phyloP scores from a whole-genome alignment of 2,888 invertebrate genomes.

The Callyntrura sp. region DNA sequence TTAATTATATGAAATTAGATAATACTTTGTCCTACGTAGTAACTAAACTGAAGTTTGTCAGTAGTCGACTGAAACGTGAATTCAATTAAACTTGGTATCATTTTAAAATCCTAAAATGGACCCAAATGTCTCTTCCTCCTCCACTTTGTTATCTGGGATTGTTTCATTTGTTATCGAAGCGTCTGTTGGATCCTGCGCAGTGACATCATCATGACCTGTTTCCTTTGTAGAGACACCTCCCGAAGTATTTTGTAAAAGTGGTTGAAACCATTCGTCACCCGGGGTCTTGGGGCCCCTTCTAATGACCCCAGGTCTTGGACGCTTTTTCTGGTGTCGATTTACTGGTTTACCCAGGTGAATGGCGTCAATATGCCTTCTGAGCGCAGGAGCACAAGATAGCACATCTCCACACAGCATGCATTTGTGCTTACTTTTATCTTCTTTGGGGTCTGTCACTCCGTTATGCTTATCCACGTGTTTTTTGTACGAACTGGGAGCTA shows the following conservation, averaged over 20 bases:
- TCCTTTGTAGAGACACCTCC: no score
- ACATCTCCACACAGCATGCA: conserved; percentile 56
- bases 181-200: no score
- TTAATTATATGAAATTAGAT: no score
- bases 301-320: neutral
- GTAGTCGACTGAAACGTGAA: no score
- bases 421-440: neutral
- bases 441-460: neutral
- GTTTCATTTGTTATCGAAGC: no score
- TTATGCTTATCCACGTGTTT: conserved; percentile 39
- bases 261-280: conserved; percentile 48
- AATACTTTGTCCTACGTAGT: no score
- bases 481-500: neutral
- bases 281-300: conserved; percentile 25
- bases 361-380: conserved; percentile 61
- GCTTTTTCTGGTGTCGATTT: conserved; percentile 6
- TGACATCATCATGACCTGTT: no score
- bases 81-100: neutral
- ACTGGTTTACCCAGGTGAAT: conserved; percentile 68
- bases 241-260: conserved; percentile 36
- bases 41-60: no score
- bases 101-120: conserved; percentile 67
- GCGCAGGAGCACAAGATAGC: neutral
- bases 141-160: neutral
- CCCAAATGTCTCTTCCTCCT: neutral